Percentiles rank a stretch among this genome's conserved stretches.
phyloP scores from a whole-genome alignment of 2,797 vertebrate species.

The Girardinus metallicus region DNA sequence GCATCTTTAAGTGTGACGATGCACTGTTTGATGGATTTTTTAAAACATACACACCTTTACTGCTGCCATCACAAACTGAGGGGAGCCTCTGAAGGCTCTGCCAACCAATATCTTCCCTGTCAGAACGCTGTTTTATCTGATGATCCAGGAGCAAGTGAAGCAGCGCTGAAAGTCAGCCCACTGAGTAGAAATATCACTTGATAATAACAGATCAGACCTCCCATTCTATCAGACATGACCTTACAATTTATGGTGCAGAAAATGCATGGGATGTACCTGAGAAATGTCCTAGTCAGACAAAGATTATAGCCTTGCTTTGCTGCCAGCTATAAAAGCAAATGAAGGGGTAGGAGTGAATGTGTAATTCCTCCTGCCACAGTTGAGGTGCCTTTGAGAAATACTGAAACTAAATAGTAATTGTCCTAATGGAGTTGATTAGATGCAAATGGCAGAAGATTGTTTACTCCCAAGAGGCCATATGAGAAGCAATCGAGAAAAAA shows the following conservation, averaged over 20 bases:
- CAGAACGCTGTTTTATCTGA: slow-evolving; percentile 61
- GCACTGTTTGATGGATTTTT: neutral
- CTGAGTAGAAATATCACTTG: slow-evolving; percentile 59
- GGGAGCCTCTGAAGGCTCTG: slow-evolving; percentile 41
- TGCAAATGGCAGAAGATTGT: slow-evolving; percentile 16
- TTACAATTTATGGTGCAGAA: slow-evolving; percentile 58
- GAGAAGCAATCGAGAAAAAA: slow-evolving; percentile 5
- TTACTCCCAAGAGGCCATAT: slow-evolving; percentile 26
- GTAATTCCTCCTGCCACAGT: slow-evolving; percentile 21
- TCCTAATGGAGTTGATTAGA: slow-evolving; percentile 20
- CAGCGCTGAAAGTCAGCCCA: slow-evolving; percentile 44
- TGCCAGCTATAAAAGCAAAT: slow-evolving; percentile 21
- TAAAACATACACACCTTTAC: slow-evolving; percentile 13
- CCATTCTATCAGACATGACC: slow-evolving; percentile 52
- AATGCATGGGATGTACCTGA: slow-evolving; percentile 25
- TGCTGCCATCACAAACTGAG: slow-evolving; percentile 18
- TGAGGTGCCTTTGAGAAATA: slow-evolving; percentile 45
- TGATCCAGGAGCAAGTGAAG: slow-evolving; percentile 61
- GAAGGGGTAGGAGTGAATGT: slow-evolving; percentile 29
- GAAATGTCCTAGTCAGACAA: slow-evolving; percentile 42
- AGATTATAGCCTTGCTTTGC: slow-evolving; percentile 42
- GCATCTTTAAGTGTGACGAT: neutral
- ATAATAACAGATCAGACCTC: slow-evolving; percentile 55
- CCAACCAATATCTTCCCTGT: slow-evolving; percentile 54
- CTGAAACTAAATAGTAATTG: slow-evolving; percentile 26